A percentile compares a stretch with the other conserved stretches of the same genome.
Conservation (phyloP, 2,797 vertebrate genomes). For the Calcarius lapponicus region DNA sequence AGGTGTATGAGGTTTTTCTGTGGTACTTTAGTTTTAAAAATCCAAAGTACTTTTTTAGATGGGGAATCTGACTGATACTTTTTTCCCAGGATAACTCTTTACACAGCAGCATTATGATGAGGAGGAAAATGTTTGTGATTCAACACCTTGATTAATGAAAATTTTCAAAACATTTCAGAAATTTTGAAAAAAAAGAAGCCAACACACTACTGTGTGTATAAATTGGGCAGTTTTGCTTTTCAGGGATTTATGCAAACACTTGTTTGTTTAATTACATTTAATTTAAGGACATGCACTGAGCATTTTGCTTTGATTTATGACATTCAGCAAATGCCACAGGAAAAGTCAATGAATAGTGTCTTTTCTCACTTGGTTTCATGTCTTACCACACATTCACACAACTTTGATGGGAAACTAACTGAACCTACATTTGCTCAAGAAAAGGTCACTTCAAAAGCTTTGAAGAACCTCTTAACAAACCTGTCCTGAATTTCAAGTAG, state of each 20-base stretch:
- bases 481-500: slow-evolving; percentile 46
- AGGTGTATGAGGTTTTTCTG: background rate
- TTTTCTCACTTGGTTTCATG: background rate
- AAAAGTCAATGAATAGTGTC: background rate
- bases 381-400: background rate
- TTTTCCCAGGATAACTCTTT: background rate
- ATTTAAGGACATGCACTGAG: background rate
- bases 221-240: background rate
- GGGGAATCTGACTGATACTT: background rate
- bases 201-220: background rate
- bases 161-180: background rate
- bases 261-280: slow-evolving; percentile 25
- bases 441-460: background rate
- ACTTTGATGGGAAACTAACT: slow-evolving; percentile 16
- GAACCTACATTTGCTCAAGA: background rate
- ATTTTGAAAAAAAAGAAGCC: background rate
- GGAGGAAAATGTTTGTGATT: background rate
- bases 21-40: background rate
- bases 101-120: background rate
- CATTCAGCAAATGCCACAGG: slow-evolving; percentile 2
- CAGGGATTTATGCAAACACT: slow-evolving; percentile 31
- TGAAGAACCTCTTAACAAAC: slow-evolving; percentile 15
- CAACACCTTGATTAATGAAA: background rate
- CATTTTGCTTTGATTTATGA: background rate
- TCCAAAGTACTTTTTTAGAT: background rate